Percentiles rank a stretch among this genome's conserved stretches.
Conservation (phyloP, 92 coral and sea anemone genomes). For the Palythoa grandiflora region DNA sequence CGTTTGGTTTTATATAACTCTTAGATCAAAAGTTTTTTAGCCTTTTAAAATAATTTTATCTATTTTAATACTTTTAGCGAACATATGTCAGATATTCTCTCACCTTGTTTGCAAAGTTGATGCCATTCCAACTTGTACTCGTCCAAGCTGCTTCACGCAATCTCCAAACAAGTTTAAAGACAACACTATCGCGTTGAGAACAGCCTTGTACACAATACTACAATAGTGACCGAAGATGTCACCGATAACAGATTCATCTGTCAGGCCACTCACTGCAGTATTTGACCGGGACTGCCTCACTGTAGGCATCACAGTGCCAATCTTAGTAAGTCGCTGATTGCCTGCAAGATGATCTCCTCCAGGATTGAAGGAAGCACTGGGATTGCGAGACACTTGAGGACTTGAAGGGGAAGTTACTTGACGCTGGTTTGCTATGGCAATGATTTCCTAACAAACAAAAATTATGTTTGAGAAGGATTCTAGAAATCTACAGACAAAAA, state of each 20-base stretch:
- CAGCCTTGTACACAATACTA: slow-evolving; percentile 86
- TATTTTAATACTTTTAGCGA: too few relatives aligned
- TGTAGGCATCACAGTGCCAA: slow-evolving; percentile 80
- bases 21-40: too few relatives aligned
- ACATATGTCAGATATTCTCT: too few relatives aligned
- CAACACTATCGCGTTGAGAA: slow-evolving; percentile 75
- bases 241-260: slow-evolving; percentile 95
- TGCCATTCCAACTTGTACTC: slow-evolving; percentile 77
- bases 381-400: slow-evolving; percentile 83
- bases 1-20: too few relatives aligned
- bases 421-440: slow-evolving; percentile 87
- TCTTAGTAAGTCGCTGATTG: slow-evolving; percentile 77
- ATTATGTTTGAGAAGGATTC: neutral
- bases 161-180: slow-evolving; percentile 88
- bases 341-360: slow-evolving; percentile 63
- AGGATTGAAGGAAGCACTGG: slow-evolving; percentile 72
- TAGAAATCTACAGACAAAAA: neutral
- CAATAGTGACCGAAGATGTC: slow-evolving; percentile 97
- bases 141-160: slow-evolving; percentile 88
- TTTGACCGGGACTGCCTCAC: slow-evolving; percentile 83
- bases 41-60: too few relatives aligned
- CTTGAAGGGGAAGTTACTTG: slow-evolving; percentile 90
- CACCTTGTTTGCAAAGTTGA: slow-evolving; percentile 61
- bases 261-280: slow-evolving; percentile 95
- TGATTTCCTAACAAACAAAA: slow-evolving; percentile 74